Evolutionary conservation across 2,888 invertebrate species (phyloP), one percentile per base, ranked within the genome.

Genomic region (Hydroisotoma schaefferi): DNA sequence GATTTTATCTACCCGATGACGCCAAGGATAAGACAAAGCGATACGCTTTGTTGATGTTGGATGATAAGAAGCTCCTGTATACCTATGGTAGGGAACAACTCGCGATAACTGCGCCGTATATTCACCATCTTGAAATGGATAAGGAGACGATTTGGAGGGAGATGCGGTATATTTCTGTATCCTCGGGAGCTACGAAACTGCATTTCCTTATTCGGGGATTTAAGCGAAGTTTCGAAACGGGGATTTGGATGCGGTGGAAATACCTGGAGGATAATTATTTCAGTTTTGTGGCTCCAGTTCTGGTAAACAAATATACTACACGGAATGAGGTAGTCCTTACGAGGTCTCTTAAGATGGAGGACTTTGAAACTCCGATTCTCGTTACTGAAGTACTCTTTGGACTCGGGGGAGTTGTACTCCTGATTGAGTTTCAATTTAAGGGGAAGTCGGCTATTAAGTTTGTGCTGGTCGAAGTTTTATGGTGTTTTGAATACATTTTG

Each of bases 191-290:
- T 0, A 63, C 63, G 4, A 59, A 56, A 23, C 38, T 59, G 6
- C 63, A 59, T 25, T 59, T 59, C 38, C 18, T 63, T 4, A 25
- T 63, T 15, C 48, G 44, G 10, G 52, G 59, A 1, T 26, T 63
- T 10, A 33, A 53, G 53, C 10, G 53, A 20, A 51, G 33, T 8
- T 55, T 63, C 33, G 53, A 59, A 18, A 23, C 46, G 2, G 63
- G 63, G 20, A 53, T 49, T 25, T 59, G 56, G 56, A 44, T 59
- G 48, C 33, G 58, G 28, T 63, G 63, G 63, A 47, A 59, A 23
- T 18, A 59, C 6, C 33, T 63, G 12, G 63, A 63, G 33, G 37
- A 56, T 20, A 63, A 63, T 37, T 63, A 63, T 33, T 59, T 55
- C 47, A 53, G 28, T 48, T 52, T 46, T 53, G 56, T 63, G 15